Conservation (phyloP, 1,140 invertebrate genomes). For the Akabosia matsudoensis region DNA sequence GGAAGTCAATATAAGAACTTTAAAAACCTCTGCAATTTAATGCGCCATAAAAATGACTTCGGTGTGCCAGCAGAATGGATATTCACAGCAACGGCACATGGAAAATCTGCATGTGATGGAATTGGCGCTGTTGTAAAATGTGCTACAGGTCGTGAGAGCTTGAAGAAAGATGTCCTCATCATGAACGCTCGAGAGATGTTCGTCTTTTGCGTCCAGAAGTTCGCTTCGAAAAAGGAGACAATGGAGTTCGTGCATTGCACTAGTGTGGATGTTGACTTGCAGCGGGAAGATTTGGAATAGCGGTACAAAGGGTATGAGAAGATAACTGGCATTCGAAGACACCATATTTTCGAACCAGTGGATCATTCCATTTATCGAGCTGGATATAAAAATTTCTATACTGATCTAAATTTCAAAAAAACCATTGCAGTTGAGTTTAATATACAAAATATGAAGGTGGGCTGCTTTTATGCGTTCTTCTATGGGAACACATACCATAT, state of each 20-base stretch:
- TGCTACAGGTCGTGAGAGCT: background rate
- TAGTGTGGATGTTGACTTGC: background rate
- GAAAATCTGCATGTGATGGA: slow-evolving; percentile 40
- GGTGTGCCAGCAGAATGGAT: slow-evolving; percentile 48
- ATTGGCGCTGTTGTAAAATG: background rate
- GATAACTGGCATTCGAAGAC: background rate
- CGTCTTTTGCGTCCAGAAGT: background rate
- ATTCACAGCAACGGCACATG: slow-evolving; percentile 50
- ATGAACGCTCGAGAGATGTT: background rate
- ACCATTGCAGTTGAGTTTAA: background rate
- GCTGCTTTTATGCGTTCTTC: background rate
- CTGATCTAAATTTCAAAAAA: background rate
- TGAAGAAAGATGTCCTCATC: background rate
- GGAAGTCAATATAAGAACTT: slow-evolving; percentile 50
- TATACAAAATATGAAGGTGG: background rate
- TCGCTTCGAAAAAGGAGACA: background rate
- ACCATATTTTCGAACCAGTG: background rate
- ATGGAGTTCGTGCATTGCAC: background rate
- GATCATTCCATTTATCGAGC: background rate
- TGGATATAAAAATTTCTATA: background rate
- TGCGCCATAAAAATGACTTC: slow-evolving; percentile 49
- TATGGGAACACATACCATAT: background rate
- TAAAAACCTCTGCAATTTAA: slow-evolving; percentile 50
- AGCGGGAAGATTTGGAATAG: background rate
- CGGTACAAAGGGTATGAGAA: background rate